phyloP scores from a whole-genome alignment of 2,888 invertebrate genomes.

The Lucinisca nassula region DNA sequence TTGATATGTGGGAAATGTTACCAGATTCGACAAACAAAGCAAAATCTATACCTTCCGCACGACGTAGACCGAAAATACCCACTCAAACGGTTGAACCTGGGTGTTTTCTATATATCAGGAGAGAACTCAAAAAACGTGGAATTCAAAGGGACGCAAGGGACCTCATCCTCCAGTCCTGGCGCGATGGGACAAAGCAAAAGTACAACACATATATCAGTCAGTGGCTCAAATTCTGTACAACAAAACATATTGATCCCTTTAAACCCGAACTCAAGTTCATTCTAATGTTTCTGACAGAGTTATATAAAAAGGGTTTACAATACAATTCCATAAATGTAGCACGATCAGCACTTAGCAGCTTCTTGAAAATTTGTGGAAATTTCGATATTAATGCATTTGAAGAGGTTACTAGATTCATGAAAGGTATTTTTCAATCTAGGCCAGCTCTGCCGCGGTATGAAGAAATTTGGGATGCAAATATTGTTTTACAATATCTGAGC shows the following conservation, averaged over 20 bases:
- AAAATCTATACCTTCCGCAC: constrained; percentile 14
- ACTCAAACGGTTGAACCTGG: constrained; percentile 5
- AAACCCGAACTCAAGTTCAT: constrained; percentile 8
- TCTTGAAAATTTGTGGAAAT: constrained; percentile 15
- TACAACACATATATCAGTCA: neutral
- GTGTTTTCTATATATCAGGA: constrained; percentile 20
- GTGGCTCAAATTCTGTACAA: constrained; percentile 10
- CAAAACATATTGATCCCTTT: constrained; percentile 17
- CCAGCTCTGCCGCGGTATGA: neutral
- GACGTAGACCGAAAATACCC: neutral
- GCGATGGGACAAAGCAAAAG: neutral
- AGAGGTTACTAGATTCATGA: neutral
- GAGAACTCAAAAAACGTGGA: neutral
- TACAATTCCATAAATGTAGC: constrained; percentile 30
- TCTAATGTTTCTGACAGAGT: constrained; percentile 2
- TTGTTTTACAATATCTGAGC: neutral
- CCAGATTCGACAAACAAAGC: no score
- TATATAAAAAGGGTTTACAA: neutral
- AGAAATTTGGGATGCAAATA: neutral
- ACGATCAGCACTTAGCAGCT: constrained; percentile 20
- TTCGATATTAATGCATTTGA: neutral
- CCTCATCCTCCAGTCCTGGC: neutral
- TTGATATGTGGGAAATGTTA: no score
- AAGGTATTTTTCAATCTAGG: neutral
- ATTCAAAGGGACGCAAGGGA: neutral